A percentile compares a stretch with the other conserved stretches of the same genome.
These are phyloP conservation scores for Cryptus armator DNA, from an alignment of 2,888 invertebrate species.

Conservation along the genomic window DNA sequence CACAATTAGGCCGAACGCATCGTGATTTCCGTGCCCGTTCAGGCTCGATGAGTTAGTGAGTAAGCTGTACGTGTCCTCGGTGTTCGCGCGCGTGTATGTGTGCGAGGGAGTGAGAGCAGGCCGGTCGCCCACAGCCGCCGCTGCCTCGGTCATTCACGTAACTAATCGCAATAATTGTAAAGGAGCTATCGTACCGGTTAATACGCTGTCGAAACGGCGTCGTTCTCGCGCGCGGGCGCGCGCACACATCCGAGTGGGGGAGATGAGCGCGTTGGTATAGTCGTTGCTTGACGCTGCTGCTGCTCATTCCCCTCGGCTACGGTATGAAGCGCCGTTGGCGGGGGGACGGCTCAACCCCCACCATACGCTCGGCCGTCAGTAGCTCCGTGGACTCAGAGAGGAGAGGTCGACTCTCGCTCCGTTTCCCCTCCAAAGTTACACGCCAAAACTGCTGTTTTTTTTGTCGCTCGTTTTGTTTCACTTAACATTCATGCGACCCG, in stretches of 20 bases:
- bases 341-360: conserved; percentile 78
- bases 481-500: not conserved
- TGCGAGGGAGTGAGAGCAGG: conserved; percentile 25
- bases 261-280: conserved; percentile 32
- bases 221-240: conserved; percentile 70
- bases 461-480: conserved; percentile 27
- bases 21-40: conserved; percentile 79
- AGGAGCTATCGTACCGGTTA: conserved; percentile 85
- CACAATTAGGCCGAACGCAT: conserved; percentile 73
- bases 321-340: conserved; percentile 47
- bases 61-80: conserved; percentile 21
- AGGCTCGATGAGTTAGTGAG: conserved; percentile 35
- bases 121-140: conserved; percentile 73
- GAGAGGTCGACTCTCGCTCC: conserved; percentile 57
- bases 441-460: conserved; percentile 32
- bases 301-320: conserved; percentile 46
- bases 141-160: conserved; percentile 83
- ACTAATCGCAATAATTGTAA: conserved; percentile 84
- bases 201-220: conserved; percentile 80
- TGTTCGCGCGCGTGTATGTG: not conserved
- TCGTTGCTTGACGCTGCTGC: conserved; percentile 26
- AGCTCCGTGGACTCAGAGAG: conserved; percentile 79
- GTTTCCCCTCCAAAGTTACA: conserved; percentile 38
- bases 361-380: conserved; percentile 80
- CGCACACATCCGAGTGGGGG: conserved; percentile 55